Evolutionary conservation across 2,888 invertebrate genomes (phyloP).

Genomic region (Hermaeophaga mercurialis): DNA sequence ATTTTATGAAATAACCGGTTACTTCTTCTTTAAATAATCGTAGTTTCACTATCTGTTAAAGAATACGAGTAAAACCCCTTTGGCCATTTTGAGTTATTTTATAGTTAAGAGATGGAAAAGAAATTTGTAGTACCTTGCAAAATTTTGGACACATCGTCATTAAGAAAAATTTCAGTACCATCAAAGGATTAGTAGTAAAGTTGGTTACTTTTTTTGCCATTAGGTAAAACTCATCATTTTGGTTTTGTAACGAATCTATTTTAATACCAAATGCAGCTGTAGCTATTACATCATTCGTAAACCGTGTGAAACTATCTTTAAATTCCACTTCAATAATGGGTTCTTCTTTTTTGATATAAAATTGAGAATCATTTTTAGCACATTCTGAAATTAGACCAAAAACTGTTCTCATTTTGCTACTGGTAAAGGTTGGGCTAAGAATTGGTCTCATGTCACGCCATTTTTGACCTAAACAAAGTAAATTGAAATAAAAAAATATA

Average conservation of each 20-base stretch:
- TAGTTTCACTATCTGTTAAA: slow-evolving; percentile 15
- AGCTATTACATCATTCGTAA: slow-evolving; percentile 62
- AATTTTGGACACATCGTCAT: no score
- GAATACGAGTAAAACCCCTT: not conserved
- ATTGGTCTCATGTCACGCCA: slow-evolving; percentile 56
- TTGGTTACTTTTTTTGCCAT: slow-evolving; percentile 59
- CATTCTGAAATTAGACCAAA: slow-evolving; percentile 39
- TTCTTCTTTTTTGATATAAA: slow-evolving; percentile 32
- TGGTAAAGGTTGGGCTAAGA: slow-evolving; percentile 54
- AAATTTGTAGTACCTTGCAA: no score
- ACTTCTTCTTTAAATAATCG: slow-evolving; percentile 59
- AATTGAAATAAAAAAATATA: no score
- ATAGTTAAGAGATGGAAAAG: no score
- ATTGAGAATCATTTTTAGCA: slow-evolving; percentile 15
- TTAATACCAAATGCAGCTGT: slow-evolving; percentile 47
- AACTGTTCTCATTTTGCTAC: slow-evolving; percentile 46
- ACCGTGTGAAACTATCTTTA: slow-evolving; percentile 54
- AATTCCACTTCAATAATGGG: slow-evolving; percentile 51
- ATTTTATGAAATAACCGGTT: slow-evolving; percentile 42
- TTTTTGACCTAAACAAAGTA: slow-evolving; percentile 33
- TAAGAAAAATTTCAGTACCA: slow-evolving; percentile 19
- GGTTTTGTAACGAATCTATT: slow-evolving; percentile 61
- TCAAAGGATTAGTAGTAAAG: slow-evolving; percentile 34
- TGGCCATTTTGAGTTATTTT: no score
- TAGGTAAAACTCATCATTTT: slow-evolving; percentile 61